A percentile compares a stretch with the other conserved stretches of the same genome.
Conservation (phyloP, 2,113 vertebrate species). For the Bubo bubo region DNA sequence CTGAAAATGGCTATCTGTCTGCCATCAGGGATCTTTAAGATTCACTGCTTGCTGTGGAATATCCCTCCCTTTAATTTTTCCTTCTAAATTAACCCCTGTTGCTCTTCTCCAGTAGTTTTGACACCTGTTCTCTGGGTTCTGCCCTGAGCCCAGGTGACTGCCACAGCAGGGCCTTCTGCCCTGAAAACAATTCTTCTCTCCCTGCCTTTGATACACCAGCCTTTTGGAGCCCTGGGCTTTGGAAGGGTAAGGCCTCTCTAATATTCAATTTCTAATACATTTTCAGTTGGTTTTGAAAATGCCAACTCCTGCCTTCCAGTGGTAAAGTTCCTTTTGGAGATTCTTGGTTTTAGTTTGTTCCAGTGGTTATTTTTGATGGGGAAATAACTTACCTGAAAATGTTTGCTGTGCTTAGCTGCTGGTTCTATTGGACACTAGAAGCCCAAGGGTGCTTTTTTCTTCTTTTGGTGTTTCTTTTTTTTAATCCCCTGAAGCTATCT, state of each 20-base stretch:
- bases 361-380: background rate
- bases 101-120: background rate
- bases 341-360: background rate
- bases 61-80: background rate
- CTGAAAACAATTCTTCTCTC: background rate
- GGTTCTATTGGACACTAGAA: background rate
- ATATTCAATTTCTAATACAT: background rate
- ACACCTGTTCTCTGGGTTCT: background rate
- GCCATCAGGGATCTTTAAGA: background rate
- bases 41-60: background rate
- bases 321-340: background rate
- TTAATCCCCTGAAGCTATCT: background rate
- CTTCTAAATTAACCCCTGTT: background rate
- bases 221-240: background rate
- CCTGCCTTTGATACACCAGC: background rate
- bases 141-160: background rate
- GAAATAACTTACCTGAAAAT: background rate
- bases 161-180: background rate
- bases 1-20: background rate
- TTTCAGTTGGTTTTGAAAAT: background rate
- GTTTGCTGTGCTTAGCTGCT: background rate
- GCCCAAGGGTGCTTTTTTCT: background rate
- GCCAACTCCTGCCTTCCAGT: background rate
- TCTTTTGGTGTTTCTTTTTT: background rate
- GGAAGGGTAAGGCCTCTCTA: background rate